Base-by-base conservation (phyloP, 2,888 invertebrate species). In the Orgyia antiqua region DNA sequence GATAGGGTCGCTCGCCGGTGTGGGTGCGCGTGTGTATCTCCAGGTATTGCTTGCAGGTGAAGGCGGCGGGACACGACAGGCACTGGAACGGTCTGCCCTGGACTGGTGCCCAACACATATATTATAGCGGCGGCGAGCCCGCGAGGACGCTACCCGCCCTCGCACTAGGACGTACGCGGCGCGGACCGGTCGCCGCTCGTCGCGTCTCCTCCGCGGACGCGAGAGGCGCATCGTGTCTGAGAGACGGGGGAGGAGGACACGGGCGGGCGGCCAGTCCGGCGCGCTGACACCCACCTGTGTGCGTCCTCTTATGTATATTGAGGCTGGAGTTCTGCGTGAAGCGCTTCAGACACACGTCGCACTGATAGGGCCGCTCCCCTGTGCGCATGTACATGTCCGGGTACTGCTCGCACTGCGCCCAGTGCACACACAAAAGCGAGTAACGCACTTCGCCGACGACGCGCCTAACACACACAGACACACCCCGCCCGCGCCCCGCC, bases 251-350 rank as follows among this genome's bases (percentile, higher is more conserved):
- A 59, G 60, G 57, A 62, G 56, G 61, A 68, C 69, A 70, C 72
- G 74, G 75, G 71, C 69, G 71, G 72, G 57, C 66, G 69, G 72
- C 76, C 76, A 73, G 77, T 75, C 79, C 79, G 79, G 73, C 74
- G 71, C 74, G 59, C 67, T 68, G 69, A 63, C 90, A 87, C 87
- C 84, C 84, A 87, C 88, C 88, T 65, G 92, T 91, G 82, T 93
- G 93, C 54, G 92, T 92, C 68, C 93, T 87, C 82, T 91, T 92
- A 86, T 93, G 93, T 62, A 93, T 93, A 84, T 93, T 93, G 67
- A 93, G 87, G 76, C 93, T 93, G 72, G 92, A 93, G 83, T 93
- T 93, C 86, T 93, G 93, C 59, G 93, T 93, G 84, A 93, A 93
- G 71, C 92, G 88, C 84, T 93, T 93, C 66, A 91, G 88, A 77